Evolutionary conservation across 1,140 invertebrate genomes (phyloP).

Genomic region (Rhagoletis pomonella): DNA sequence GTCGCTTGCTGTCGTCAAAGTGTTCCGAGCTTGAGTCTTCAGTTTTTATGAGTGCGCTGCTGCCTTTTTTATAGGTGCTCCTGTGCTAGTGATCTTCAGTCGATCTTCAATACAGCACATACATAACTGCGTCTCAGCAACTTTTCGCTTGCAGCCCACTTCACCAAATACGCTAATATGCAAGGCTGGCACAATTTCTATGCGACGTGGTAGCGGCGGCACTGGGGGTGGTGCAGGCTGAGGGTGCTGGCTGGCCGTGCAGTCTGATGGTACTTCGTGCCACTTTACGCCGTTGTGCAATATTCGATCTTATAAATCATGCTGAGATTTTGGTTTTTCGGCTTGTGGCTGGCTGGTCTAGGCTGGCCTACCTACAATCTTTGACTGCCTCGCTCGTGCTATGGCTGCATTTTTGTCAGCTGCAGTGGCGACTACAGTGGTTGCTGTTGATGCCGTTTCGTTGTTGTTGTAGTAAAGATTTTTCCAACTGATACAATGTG

Average conservation of each 20-base stretch:
- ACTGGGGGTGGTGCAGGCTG: neutral
- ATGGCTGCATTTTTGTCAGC: neutral
- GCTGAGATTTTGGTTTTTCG: conserved; percentile 53
- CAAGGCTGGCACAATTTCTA: conserved; percentile 16
- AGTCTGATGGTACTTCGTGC: conserved; percentile 54
- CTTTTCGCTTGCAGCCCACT: conserved; percentile 14
- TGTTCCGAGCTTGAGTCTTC: neutral
- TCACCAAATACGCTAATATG: conserved; percentile 38
- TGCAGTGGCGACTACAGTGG: neutral
- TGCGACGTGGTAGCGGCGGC: conserved; percentile 10
- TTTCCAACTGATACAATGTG: conserved; percentile 52
- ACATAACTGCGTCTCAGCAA: conserved; percentile 25
- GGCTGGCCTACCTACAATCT: conserved; percentile 14
- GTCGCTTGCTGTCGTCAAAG: neutral
- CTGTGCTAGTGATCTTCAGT: neutral
- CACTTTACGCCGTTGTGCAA: conserved; percentile 51
- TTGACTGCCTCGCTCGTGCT: conserved; percentile 40
- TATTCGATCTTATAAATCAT: conserved; percentile 56
- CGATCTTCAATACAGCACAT: conserved; percentile 43
- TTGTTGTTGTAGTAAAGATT: conserved; percentile 36
- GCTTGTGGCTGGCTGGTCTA: conserved; percentile 52
- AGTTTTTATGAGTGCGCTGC: neutral
- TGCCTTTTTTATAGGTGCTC: neutral
- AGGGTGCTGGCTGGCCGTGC: conserved; percentile 16
- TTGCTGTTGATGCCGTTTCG: neutral